Evolutionary conservation across 2,888 invertebrate species (phyloP), one percentile per base, ranked within the genome.

Genomic region (Saturnia pavonia): DNA sequence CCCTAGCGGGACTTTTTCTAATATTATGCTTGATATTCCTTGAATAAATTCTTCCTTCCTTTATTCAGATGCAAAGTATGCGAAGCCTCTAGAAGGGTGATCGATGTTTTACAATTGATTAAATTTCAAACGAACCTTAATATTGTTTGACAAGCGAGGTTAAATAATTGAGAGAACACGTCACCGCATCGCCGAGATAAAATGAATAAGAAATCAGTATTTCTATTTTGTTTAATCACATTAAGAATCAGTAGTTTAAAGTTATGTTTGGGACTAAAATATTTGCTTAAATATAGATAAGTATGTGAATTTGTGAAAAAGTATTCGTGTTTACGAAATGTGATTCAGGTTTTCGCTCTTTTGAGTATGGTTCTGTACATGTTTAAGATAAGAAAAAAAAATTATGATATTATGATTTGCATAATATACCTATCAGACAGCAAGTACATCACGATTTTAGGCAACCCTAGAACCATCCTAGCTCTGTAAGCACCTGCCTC

Each of bases 401-500:
- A 34, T 34, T 34, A 2, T 34, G n/a, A n/a, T 34, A 34, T 34
- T 34, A 4, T 6, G 54, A n/a, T n/a, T 54, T 54, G 22, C 6
- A 14, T 19, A 51, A 19, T 51, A 51, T 19, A 19, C 12, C 14
- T 12, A 27, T 27, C 16, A 54, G 11, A 25, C 0, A 12, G 11
- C 42, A 2, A 1, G 16, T 67, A 67, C 40, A 67, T 14, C 11
- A 40, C 42, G 40, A 16, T 45, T n/a, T 6, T 40, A 40, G 68
- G 0, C 68, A 71, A 51, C 68, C 60, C 48, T 68, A 48, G 22
- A 25, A 16, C 1, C 4, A 25, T 42, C 43, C 51, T 34, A 68
- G 63, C 63, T 68, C 68, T 71, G 65, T 65, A 68, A 69, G 60
- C 71, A 71, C 65, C 71, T 72, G 69, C 67, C 34, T 74, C 75